A percentile compares a stretch with the other conserved stretches of the same genome.
phyloP scores from a whole-genome alignment of 1,140 invertebrate species.

The Drosophila pectinifera region DNA sequence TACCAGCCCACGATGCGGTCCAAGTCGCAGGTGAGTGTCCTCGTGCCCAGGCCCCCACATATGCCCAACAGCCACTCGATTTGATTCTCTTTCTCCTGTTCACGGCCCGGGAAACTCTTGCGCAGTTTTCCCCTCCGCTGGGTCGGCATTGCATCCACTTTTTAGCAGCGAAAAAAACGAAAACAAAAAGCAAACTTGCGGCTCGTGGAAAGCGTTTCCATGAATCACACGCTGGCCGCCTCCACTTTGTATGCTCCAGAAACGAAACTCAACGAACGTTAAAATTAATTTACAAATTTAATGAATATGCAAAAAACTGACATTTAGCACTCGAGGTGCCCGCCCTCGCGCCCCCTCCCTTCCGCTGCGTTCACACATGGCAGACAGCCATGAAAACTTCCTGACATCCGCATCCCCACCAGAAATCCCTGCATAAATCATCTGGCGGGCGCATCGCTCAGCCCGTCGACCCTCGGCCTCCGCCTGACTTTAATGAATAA shows the following conservation, averaged over 20 bases:
- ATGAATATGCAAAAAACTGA: slow-evolving; percentile 61
- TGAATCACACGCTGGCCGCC: slow-evolving; percentile 54
- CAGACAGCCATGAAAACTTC: slow-evolving; percentile 50
- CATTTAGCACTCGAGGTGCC: slow-evolving; percentile 22
- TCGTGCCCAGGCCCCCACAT: not conserved
- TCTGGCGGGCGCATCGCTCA: slow-evolving; percentile 60
- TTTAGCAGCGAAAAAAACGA: slow-evolving; percentile 3
- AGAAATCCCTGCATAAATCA: slow-evolving; percentile 60
- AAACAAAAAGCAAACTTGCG: slow-evolving; percentile 1
- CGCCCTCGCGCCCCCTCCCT: not conserved
- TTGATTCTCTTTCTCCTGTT: slow-evolving; percentile 28
- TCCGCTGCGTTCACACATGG: slow-evolving; percentile 52
- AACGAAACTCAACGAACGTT: slow-evolving; percentile 73
- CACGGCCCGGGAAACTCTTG: slow-evolving; percentile 14
- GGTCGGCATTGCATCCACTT: slow-evolving; percentile 21
- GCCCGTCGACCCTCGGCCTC: slow-evolving; percentile 51
- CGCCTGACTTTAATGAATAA: slow-evolving; percentile 72
- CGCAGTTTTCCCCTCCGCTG: slow-evolving; percentile 9
- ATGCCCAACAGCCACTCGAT: slow-evolving; percentile 20
- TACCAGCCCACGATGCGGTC: slow-evolving; percentile 92
- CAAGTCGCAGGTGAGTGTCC: slow-evolving; percentile 90
- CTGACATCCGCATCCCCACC: slow-evolving; percentile 33
- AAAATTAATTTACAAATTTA: slow-evolving; percentile 79
- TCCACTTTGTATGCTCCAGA: slow-evolving; percentile 65
- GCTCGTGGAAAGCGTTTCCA: slow-evolving; percentile 32